phyloP scores from a whole-genome alignment of 2,888 invertebrate genomes.

The Catocala sponsa region DNA sequence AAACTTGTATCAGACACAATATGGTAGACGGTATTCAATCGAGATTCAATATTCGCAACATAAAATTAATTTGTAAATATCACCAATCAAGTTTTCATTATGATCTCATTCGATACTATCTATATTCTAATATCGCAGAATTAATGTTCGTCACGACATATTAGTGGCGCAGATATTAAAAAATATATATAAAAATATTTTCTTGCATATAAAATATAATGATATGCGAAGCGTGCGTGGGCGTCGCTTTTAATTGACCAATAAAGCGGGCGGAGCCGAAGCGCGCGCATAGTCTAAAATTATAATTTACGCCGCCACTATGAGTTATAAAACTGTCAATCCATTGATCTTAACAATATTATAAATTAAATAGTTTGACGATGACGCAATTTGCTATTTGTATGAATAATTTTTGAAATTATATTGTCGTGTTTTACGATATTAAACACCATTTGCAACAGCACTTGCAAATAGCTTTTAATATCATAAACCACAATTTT shows the following conservation, averaged over 20 bases:
- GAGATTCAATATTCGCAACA: conserved; percentile 15
- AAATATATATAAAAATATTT: conserved; percentile 13
- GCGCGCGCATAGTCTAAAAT: conserved; percentile 34
- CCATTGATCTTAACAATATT: conserved; percentile 20
- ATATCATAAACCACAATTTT: too few species aligned
- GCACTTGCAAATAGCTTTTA: too few species aligned
- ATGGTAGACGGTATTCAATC: conserved; percentile 11
- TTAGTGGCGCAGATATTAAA: conserved; percentile 8
- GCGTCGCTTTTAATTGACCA: conserved; percentile 69
- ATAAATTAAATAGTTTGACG: conserved; percentile 16
- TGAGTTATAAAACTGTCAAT: conserved; percentile 38
- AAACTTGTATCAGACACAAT: conserved; percentile 8
- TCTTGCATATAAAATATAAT: conserved; percentile 50
- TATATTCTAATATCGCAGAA: conserved; percentile 24
- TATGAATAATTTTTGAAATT: not conserved
- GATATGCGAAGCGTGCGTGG: conserved; percentile 67
- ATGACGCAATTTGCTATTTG: conserved; percentile 5
- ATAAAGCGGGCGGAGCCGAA: conserved; percentile 60
- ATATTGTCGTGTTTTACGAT: not conserved
- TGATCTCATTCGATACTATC: conserved; percentile 28
- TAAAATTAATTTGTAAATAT: conserved; percentile 24
- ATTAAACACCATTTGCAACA: too few species aligned
- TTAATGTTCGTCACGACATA: conserved; percentile 25
- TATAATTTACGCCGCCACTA: conserved; percentile 42
- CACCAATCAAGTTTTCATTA: conserved; percentile 26